Conservation (phyloP, 2,888 invertebrate genomes). For the Melangyna quadrimaculata region DNA sequence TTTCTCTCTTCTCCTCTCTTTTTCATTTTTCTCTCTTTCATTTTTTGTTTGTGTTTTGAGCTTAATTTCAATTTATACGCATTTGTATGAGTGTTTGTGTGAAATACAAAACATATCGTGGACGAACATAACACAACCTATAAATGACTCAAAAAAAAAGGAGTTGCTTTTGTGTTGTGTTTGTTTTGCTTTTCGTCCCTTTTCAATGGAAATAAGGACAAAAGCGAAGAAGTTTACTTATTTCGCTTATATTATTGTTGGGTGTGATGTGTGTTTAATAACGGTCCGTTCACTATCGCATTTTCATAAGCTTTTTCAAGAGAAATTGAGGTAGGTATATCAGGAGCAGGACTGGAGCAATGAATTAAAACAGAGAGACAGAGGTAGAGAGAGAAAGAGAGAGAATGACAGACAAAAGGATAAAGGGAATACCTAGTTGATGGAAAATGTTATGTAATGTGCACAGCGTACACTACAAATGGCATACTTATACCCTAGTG, state of each 20-base stretch:
- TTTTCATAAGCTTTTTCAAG: conserved; percentile 21
- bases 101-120: conserved; percentile 4
- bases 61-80: conserved; percentile 10
- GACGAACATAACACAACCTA: conserved; percentile 4
- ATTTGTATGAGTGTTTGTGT: neutral
- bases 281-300: conserved; percentile 15
- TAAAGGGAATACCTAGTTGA: conserved; percentile 1
- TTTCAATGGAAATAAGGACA: conserved; percentile 40
- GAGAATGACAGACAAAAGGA: neutral
- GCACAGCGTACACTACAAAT: conserved; percentile 24
- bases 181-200: conserved; percentile 8
- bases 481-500: conserved; percentile 61
- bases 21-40: neutral
- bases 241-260: conserved; percentile 55
- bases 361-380: neutral
- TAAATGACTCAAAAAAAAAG: conserved; percentile 27
- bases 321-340: neutral
- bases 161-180: neutral
- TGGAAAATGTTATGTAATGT: conserved; percentile 62
- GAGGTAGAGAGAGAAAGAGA: neutral
- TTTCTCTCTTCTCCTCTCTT: neutral
- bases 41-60: conserved; percentile 1
- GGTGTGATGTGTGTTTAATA: conserved; percentile 55
- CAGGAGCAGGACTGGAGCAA: neutral
- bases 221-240: conserved; percentile 28